Base-by-base conservation (phyloP, 1,140 invertebrate species). In the Coptotermes formosanus region DNA sequence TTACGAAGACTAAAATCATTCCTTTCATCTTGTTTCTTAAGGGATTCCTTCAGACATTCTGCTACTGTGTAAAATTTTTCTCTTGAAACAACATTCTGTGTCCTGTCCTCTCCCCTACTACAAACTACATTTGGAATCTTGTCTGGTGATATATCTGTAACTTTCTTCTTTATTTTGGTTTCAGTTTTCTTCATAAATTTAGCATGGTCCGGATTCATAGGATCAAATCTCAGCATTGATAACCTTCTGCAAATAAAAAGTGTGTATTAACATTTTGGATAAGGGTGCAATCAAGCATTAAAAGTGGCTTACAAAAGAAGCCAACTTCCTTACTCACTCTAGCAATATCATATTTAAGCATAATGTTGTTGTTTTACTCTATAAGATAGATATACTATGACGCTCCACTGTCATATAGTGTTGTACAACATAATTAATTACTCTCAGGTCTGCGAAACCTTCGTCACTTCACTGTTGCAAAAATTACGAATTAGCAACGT, bases 1-100 rank as follows among this genome's bases (percentile, higher is more conserved):
- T 75, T 75, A 75, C 64, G 64, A 75, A 75, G 64, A 16, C 64
- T 75, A 30, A 75, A 75, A n/a, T 75, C 64, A n/a, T 25, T 75
- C 9, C 14, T n/a, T 30, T 75, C 64, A 75, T 75, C n/a, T 30
- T 25, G 25, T 75, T 75, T 75, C 64, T 75, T 9, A 7, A 75
- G n/a, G 7, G 64, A n/a, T 30, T 75, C n/a, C 64, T 75, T 30
- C 16, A 75, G n/a, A 75, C 25, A n/a, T 11, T 75, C n/a, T 75
- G 64, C n/a, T 9, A 75, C 64, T 75, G n/a, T n/a, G n/a, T 75
- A 75, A 75, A 75, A 75, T 30, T 25, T 75, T 75, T 75, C 64
- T 30, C 30, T 75, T 75, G 64, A 75, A 75, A 75, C 64, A 9
- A 30, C n/a, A n/a, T 30, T 25, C 30, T n/a, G 0, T 11, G 9